Base-by-base conservation (phyloP, 2,113 vertebrate genomes). In the Psittacula cyanocephala region DNA sequence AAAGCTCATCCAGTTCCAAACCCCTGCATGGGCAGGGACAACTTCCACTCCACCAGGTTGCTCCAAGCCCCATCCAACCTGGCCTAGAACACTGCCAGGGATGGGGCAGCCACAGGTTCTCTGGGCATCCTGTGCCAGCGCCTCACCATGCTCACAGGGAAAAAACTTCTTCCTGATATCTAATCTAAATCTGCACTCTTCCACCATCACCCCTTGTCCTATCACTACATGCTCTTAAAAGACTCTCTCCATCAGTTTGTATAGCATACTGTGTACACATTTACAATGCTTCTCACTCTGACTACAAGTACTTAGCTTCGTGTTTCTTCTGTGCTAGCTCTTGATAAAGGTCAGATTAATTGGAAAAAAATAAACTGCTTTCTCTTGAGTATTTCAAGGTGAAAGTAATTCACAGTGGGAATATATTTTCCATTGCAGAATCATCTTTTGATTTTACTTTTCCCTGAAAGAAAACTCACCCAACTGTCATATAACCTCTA, bases 261-360 rank as follows among this genome's bases (percentile, higher is more conserved):
- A 7, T 19, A 41, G 52, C 47, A 50, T 31, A 13, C 28, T 29
- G 13, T n/a, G 20, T 64, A 29, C 35, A 63, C n/a, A 20, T 46
- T 64, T 47, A 41, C 33, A 44, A 1, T 35, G 60, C 71, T 89
- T 87, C 85, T 82, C 41, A 22, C 39, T 63, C 81, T 41, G 49
- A 44, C 29, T 88, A 52, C 55, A 52, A 81, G 59, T 89, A 10
- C 53, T 80, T 69, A 6, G 2, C 70, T 88, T 49, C 1, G 1
- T 15, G 22, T 68, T 96, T 81, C 72, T 64, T 92, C 81, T 94
- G 22, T 69, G 33, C 41, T 91, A 82, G 80, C 70, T 92, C 65
- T 93, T 94, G 65, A 87, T 87, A 91, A 96, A 96, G 92, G 95
- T 96, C 92, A 96, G 74, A 79, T 86, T 96, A 95, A 96, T 94